phyloP scores from a whole-genome alignment of 2,888 invertebrate genomes.

The Cremastobaeus sp. region DNA sequence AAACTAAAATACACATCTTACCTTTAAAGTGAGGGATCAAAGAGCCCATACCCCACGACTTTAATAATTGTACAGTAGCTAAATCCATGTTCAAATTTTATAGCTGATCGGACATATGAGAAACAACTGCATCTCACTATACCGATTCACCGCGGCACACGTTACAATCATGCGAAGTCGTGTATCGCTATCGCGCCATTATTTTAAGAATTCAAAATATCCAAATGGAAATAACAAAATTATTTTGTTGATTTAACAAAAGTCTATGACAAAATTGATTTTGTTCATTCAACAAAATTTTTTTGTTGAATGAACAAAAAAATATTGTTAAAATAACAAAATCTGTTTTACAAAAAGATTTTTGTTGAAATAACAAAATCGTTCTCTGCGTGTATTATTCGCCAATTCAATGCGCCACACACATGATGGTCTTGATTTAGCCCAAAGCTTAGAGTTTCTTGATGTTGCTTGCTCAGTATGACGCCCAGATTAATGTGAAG shows the following conservation, averaged over 20 bases:
- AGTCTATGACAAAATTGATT: neutral
- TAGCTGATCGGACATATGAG: neutral
- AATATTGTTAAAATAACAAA: neutral
- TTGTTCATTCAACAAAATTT: neutral
- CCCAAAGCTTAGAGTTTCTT: too few species aligned
- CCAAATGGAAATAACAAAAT: neutral
- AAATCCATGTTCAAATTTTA: neutral
- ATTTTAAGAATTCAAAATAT: neutral
- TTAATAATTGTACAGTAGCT: neutral
- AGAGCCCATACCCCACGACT: neutral
- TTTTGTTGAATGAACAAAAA: neutral
- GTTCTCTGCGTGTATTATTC: neutral
- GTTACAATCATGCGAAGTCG: neutral
- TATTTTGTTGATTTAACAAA: neutral
- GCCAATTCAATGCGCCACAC: too few species aligned
- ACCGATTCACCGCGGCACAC: too few species aligned
- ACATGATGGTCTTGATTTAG: too few species aligned
- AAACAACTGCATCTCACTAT: too few species aligned
- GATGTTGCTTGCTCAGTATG: too few species aligned
- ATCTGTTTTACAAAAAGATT: neutral
- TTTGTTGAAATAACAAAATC: neutral
- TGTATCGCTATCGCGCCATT: neutral
- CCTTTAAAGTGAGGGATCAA: constrained; percentile 4
- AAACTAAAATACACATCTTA: neutral
- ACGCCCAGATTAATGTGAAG: too few species aligned